Evolutionary conservation across 1,140 invertebrate species (phyloP), one percentile per base, ranked within the genome.

Genomic region (Doryteuthis pealeii): DNA sequence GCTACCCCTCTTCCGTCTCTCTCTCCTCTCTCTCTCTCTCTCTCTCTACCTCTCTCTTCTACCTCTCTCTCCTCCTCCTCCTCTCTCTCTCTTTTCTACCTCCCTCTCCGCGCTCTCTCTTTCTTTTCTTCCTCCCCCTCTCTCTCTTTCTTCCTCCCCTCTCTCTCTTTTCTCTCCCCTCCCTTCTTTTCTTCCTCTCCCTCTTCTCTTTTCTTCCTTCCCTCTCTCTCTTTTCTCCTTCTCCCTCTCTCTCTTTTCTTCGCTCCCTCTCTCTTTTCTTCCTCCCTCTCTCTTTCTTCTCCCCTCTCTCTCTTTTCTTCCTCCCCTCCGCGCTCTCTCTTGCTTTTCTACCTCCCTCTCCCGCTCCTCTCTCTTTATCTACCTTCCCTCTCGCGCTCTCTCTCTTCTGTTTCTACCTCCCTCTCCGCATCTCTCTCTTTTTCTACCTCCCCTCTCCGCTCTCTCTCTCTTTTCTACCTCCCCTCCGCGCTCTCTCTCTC

Each of bases 211-310:
- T 33, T 70, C 30, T 70, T 32, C 33, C 66, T 68, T 30, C 30
- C 66, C 30, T 30, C 30, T 30, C 43, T 28, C 43, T 35, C 54
- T 45, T 72, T 45, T 72, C 70, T 72, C 70, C 54, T 45, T 72
- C 70, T 58, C 70, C 54, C 54, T 65, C 54, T 73, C 54, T 73
- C 54, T 5, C 54, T 73, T 54, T 73, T 54, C 6, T 54, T 73
- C 54, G 12, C 72, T 65, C 54, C 65, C 54, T 73, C 72, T 67
- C 32, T n/a, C 26, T 14, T 62, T 67, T 12, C 66, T 73, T 26
- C 31, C 30, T 26, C 30, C 1, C 72, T 22, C 30, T 22, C 66
- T 40, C n/a, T 54, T 8, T 67, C 28, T 15, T 26, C 28, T 62
- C 22, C 62, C 12, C 40, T 8, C 45, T 58, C 5, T 14, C 40